Conservation (phyloP, 2,797 vertebrate genomes). For the Amniataba percoides region DNA sequence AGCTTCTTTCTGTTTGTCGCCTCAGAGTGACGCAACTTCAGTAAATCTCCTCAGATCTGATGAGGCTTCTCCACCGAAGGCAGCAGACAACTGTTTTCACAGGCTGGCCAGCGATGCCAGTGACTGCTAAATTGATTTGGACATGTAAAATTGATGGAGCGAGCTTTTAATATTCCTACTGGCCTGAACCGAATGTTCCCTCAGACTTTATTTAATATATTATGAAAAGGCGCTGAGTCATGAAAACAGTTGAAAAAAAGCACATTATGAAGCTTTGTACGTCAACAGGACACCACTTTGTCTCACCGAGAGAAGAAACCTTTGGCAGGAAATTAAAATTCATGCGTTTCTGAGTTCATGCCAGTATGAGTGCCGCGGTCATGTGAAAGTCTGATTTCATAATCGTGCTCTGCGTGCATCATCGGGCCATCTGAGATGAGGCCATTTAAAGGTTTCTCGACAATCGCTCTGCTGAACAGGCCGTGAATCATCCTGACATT, state of each 20-base stretch:
- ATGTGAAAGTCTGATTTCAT: slow-evolving; percentile 25
- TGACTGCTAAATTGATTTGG: slow-evolving; percentile 5
- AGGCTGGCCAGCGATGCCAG: not conserved
- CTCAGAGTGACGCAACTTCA: not conserved
- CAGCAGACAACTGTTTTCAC: not conserved
- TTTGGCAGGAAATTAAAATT: not conserved
- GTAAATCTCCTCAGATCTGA: slow-evolving; percentile 28
- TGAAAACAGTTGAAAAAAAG: slow-evolving; percentile 13
- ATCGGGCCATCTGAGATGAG: not conserved
- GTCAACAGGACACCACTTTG: not conserved
- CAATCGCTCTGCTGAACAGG: slow-evolving; percentile 28
- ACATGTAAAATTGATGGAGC: slow-evolving; percentile 3
- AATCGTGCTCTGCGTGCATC: slow-evolving; percentile 27
- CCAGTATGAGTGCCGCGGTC: not conserved
- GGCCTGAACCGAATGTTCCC: not conserved
- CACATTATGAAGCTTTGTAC: not conserved
- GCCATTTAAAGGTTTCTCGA: slow-evolving; percentile 12
- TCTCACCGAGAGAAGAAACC: not conserved
- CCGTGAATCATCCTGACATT: slow-evolving; percentile 57
- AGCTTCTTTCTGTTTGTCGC: not conserved
- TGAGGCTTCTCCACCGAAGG: slow-evolving; percentile 5
- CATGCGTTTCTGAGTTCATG: not conserved
- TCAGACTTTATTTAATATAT: not conserved
- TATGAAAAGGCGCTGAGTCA: not conserved
- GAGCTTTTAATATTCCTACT: slow-evolving; percentile 1